These are phyloP conservation scores for Macroramphosus scolopax DNA, from an alignment of 2,797 vertebrate species.

Conservation along the genomic window DNA sequence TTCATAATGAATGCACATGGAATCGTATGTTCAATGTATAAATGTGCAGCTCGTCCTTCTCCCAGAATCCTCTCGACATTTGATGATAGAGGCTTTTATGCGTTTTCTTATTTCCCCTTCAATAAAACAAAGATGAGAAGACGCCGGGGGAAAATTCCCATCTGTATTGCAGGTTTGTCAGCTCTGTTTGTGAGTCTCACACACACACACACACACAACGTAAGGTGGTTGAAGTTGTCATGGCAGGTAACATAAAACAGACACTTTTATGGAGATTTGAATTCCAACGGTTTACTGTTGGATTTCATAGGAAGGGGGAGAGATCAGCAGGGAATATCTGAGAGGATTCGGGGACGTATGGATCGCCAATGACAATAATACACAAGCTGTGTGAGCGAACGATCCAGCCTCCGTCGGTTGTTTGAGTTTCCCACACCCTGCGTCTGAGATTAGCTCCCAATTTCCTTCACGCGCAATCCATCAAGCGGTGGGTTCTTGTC, in stretches of 20 bases:
- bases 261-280: slow-evolving; percentile 9
- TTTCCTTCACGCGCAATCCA: slow-evolving; percentile 49
- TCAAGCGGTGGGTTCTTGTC: slow-evolving; percentile 39
- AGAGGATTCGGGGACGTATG: background rate
- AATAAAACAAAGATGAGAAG: slow-evolving; percentile 8
- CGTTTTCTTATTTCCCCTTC: background rate
- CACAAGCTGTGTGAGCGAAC: slow-evolving; percentile 8
- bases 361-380: slow-evolving; percentile 1
- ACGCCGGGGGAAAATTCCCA: slow-evolving; percentile 23
- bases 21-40: too few relatives aligned
- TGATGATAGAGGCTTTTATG: background rate
- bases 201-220: slow-evolving; percentile 5
- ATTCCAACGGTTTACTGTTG: slow-evolving; percentile 25
- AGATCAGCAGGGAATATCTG: background rate
- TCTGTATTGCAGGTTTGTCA: slow-evolving; percentile 22
- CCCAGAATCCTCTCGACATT: background rate
- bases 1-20: too few relatives aligned
- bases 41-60: too few relatives aligned
- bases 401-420: slow-evolving; percentile 21
- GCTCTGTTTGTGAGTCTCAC: background rate
- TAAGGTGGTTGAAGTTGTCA: slow-evolving; percentile 16
- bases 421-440: slow-evolving; percentile 65
- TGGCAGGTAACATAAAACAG: slow-evolving; percentile 18
- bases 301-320: background rate
- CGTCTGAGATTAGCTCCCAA: slow-evolving; percentile 39